Base-by-base conservation (phyloP, 2,888 invertebrate genomes). In the Galerucella calmariensis region DNA sequence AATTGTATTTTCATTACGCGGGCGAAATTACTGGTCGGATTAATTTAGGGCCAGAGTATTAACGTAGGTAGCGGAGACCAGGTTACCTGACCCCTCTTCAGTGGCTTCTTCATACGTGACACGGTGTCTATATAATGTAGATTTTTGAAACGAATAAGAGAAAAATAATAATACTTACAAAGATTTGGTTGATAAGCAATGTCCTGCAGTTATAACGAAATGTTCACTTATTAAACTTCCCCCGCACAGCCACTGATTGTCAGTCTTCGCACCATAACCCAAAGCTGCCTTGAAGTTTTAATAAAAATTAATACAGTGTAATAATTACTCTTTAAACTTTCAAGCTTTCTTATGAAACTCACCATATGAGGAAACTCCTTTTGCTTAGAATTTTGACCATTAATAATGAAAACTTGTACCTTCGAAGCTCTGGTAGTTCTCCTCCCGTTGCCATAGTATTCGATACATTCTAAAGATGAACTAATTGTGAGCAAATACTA, bases 201-300 rank as follows among this genome's bases (percentile, higher is more conserved):
- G 94, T 0, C 92, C 93, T 0, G 93, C 93, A 0, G 93, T 92
- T 4, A 94, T 82, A 46, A 94, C 90, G 83, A 90, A 93, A 9
- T 87, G 87, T 1, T 91, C 83, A 69, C 92, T 91, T 72, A 94
- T 90, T 9, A 94, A 87, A 12, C 90, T 90, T 0, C 93, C 94
- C 0, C 94, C 94, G 80, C 94, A 94, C 4, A 82, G 81, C 89
- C 91, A 92, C 0, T 81, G 77, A 76, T 89, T 88, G 0, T 56
- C 46, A 44, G 12, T 58, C 62, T 71, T 71, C 53, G 75, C 77
- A 16, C 83, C 85, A 77, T 82, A 85, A 2, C 86, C 86, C 58
- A 86, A 77, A 24, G 84, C 83, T 35, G 86, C 85, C 85, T 85
- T 80, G 75, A 72, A 67, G 48, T 12, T 12, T 51, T n/a, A 51